Conservation (phyloP, 92 coral and sea anemone genomes). For the Micromussa lordhowensis region DNA sequence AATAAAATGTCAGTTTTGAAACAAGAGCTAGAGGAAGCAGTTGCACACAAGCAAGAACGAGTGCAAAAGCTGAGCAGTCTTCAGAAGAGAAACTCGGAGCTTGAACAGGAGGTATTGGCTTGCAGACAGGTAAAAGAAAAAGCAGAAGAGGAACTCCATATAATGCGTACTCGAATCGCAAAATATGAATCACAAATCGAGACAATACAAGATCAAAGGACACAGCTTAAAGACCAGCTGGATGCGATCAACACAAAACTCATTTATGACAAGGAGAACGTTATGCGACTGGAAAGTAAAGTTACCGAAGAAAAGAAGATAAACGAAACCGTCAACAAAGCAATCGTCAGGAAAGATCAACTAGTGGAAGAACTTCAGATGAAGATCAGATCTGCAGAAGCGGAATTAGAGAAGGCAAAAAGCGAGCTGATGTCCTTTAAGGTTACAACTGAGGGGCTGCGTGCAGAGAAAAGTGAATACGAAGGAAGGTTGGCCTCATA, state of each 20-base stretch:
- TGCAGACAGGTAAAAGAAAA: slow-evolving; percentile 78
- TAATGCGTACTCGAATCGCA: slow-evolving; percentile 79
- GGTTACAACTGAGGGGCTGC: slow-evolving; percentile 74
- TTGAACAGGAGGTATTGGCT: slow-evolving; percentile 77
- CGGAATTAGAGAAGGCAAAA: slow-evolving; percentile 68
- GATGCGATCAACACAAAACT: slow-evolving; percentile 75
- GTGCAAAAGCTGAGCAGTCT: slow-evolving; percentile 66
- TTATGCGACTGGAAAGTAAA: slow-evolving; percentile 85
- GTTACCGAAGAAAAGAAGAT: slow-evolving; percentile 81
- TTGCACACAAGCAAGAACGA: slow-evolving; percentile 76
- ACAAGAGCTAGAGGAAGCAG: slow-evolving; percentile 77
- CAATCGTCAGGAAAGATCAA: slow-evolving; percentile 72
- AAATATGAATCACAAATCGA: slow-evolving; percentile 90
- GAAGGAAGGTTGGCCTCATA: slow-evolving; percentile 64
- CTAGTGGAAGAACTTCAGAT: slow-evolving; percentile 65
- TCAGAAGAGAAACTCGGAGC: slow-evolving; percentile 74
- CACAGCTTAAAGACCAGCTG: slow-evolving; percentile 77
- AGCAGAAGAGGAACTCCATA: slow-evolving; percentile 82
- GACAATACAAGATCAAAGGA: slow-evolving; percentile 81
- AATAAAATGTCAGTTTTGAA: slow-evolving; percentile 70
- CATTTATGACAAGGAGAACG: slow-evolving; percentile 66
- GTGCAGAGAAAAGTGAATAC: slow-evolving; percentile 77
- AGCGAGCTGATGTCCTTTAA: slow-evolving; percentile 62
- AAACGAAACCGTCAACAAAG: slow-evolving; percentile 79
- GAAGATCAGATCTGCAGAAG: slow-evolving; percentile 65